A percentile compares a stretch with the other conserved stretches of the same genome.
These are phyloP conservation scores for Galaxea fascicularis DNA, from an alignment of 92 coral and sea anemone species.

Conservation along the genomic window DNA sequence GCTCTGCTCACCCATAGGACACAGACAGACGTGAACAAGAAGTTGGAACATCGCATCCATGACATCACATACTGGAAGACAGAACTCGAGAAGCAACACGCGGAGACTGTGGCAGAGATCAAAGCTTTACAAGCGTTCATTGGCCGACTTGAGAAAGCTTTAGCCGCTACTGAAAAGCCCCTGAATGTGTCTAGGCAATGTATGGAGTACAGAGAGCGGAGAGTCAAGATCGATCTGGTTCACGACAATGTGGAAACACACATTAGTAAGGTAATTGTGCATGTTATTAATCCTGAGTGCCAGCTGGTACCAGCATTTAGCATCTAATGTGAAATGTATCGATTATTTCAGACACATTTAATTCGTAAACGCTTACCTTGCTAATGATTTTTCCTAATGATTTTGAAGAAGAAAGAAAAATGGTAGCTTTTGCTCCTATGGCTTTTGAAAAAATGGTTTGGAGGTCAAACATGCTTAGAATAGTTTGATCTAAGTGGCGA, in stretches of 20 bases:
- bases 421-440: background rate
- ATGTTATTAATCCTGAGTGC: background rate
- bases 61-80: constrained; percentile 92
- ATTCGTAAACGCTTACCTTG: background rate
- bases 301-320: background rate
- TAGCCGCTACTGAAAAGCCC: constrained; percentile 94
- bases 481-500: background rate
- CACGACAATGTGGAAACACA: constrained; percentile 93
- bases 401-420: background rate
- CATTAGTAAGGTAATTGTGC: constrained; percentile 78
- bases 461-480: background rate
- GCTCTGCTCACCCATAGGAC: constrained; percentile 93
- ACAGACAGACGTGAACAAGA: constrained; percentile 96
- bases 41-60: constrained; percentile 88
- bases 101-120: constrained; percentile 94
- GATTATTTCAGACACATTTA: background rate
- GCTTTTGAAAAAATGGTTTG: background rate
- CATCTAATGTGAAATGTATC: background rate
- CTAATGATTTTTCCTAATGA: constrained; percentile 13
- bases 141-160: constrained; percentile 95
- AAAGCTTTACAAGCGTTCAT: constrained; percentile 94
- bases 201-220: constrained; percentile 86
- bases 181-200: constrained; percentile 91
- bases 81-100: constrained; percentile 92
- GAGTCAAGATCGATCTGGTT: constrained; percentile 93